Evolutionary conservation across 2,888 invertebrate species (phyloP), one percentile per base, ranked within the genome.

Genomic region (Sycophila texana): DNA sequence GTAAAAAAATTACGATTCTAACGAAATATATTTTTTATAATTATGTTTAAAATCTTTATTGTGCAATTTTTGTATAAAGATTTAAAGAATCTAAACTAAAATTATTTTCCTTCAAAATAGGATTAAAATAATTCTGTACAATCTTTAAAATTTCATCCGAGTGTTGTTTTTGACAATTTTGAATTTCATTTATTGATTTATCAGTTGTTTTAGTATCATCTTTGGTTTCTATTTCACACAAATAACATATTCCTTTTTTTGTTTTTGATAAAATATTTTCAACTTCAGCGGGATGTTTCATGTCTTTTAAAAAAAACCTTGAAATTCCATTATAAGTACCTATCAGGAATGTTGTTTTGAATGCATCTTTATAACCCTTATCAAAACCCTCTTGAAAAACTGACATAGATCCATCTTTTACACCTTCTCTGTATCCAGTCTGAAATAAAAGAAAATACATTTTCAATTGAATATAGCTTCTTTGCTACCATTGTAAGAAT

Each of bases 341-440:
- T 74, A 95, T 84, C 77, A 91, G 86, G 75, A 94, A 92, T 18
- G 94, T 94, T 84, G 92, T 93, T 79, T 89, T 88, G 53, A 95
- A 92, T 1, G 95, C 96, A 86, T 94, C 93, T 79, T 90, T 89
- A 87, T 94, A 96, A 1, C 96, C 96, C 77, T 87, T 86, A 85
- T 96, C 94, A 88, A 96, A 96, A 86, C 94, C 93, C 22, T 91
- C 87, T 90, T 96, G 96, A 84, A 94, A 94, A 68, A 92, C 92
- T 72, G 92, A 89, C 20, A 93, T 91, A 82, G 93, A 92, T 0
- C 95, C 96, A 86, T 93, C 93, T 51, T 92, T 90, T 78, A 94
- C 91, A 26, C 96, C 96, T 88, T 96, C 94, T 85, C 93, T 92
- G 85, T 92, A 95, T 58, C 94, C 95, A 83, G 91, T 90, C 95